Evolutionary conservation across 2,888 invertebrate genomes (phyloP), one percentile per base, ranked within the genome.

Genomic region (Nebria salina): DNA sequence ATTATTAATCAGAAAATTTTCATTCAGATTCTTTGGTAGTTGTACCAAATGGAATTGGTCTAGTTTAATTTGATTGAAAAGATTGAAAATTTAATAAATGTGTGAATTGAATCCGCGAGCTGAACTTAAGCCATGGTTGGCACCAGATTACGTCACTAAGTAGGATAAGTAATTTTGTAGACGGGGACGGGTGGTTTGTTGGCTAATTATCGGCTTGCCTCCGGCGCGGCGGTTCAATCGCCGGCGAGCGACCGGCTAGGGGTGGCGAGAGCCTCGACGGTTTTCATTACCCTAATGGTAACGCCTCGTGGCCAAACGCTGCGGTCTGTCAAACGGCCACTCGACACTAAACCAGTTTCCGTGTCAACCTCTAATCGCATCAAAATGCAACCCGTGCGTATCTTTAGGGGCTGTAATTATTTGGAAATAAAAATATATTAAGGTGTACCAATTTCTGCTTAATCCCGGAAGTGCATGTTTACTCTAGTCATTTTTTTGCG

Each of bases 151-250:
- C 86, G 87, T 86, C 86, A 87, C 86, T 87, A 86, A 87, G 87
- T 86, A 86, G 87, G 87, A 86, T 87, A 88, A 88, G 87, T 88
- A 87, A 88, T 87, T 88, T 86, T 85, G 87, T 86, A 86, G 87
- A 86, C 84, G 84, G 86, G 26, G 85, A 83, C 84, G 85, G 43
- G 86, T 86, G 87, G 88, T 87, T 87, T 87, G 88, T 87, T 87
- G 87, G 87, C 87, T 88, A 88, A 88, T 88, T 88, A 88, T 87
- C 88, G 87, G 87, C 84, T 86, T 85, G 86, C 86, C 85, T 85
- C 84, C 83, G 85, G 86, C 84, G 85, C 83, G 85, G 86, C 84
- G 85, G 85, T 86, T 86, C 80, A 43, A 73, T 73, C 41, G 73
- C 54, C 8, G 54, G 6, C 54, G 13, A 54, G 8, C 54, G 54